A percentile compares a stretch with the other conserved stretches of the same genome.
These are phyloP conservation scores for Trogon melanurus DNA, from an alignment of 2,113 vertebrate genomes.

Conservation along the genomic window DNA sequence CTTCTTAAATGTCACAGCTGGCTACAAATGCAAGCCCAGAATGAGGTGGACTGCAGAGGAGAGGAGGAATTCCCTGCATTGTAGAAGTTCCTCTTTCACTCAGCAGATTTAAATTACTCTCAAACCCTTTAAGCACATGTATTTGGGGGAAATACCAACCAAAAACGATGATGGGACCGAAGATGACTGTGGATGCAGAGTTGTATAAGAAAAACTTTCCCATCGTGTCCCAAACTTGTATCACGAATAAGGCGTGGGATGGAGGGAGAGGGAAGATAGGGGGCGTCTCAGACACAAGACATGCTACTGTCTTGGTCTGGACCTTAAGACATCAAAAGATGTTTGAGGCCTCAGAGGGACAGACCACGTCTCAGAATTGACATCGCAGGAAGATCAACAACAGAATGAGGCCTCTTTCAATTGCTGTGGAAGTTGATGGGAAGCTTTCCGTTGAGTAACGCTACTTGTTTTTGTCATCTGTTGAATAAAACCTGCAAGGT, in stretches of 20 bases:
- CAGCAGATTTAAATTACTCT: not conserved
- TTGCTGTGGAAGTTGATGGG: not conserved
- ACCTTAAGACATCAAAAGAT: not conserved
- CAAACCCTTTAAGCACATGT: not conserved
- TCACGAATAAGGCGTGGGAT: not conserved
- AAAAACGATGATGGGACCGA: not conserved
- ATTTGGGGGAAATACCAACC: not conserved
- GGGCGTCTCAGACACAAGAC: not conserved
- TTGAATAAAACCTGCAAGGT: not conserved
- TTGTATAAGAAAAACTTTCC: not conserved
- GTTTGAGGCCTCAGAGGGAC: not conserved
- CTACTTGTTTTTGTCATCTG: not conserved
- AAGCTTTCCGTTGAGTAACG: not conserved
- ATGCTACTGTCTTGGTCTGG: not conserved
- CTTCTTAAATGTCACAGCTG: conserved; percentile 17
- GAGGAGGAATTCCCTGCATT: not conserved
- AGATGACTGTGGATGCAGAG: not conserved
- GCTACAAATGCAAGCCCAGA: not conserved
- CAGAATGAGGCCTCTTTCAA: not conserved
- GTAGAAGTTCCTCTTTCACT: not conserved
- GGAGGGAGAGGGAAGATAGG: not conserved
- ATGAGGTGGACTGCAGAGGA: not conserved
- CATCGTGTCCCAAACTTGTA: not conserved
- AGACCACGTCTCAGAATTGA: not conserved
- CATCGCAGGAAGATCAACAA: not conserved